Evolutionary conservation across 2,797 vertebrate genomes (phyloP), one percentile per base, ranked within the genome.

Genomic region (Ambastaia sidthimunki): DNA sequence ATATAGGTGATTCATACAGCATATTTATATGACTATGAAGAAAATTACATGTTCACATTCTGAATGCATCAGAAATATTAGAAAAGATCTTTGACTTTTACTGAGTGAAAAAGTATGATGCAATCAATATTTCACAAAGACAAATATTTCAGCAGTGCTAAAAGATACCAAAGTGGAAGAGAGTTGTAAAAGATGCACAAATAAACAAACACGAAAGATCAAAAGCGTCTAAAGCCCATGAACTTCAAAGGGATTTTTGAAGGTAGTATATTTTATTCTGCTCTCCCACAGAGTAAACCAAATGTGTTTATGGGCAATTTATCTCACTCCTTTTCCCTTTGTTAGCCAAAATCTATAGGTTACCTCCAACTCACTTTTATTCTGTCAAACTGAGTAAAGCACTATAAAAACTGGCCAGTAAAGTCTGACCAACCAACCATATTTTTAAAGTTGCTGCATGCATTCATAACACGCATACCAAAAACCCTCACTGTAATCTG

Each of bases 201-300:
- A 65, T 60, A 11, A 70, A 31, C 31, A 62, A 62, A 19, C 62
- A 63, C 1, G 1, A n/a, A 19, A 81, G 15, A 72, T 77, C 68
- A 81, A 76, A 71, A 10, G 19, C 6, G 25, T 67, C 52, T 7
- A 23, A 66, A 59, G 25, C 52, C 21, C 47, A 52, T 48, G 12
- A 68, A 68, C 28, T 73, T 78, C 52, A 82, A 47, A 70, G 21
- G 66, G 31, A 28, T 34, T 34, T 63, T 34, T 44, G 4, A 65
- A 50, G 19, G 11, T 15, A 25, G 37, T 65, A 48, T 44, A 15
- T 71, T 67, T 76, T 66, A 23, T 54, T 81, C 55, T 37, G 11
- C 74, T 81, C 16, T 16, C 15, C 19, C 9, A 62, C 15, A 76
- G 13, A 59, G 23, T 19, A 65, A 72, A 66, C 25, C 41, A 59